phyloP scores from a whole-genome alignment of 1,140 invertebrate species.

The Proctacanthus coquilletti region DNA sequence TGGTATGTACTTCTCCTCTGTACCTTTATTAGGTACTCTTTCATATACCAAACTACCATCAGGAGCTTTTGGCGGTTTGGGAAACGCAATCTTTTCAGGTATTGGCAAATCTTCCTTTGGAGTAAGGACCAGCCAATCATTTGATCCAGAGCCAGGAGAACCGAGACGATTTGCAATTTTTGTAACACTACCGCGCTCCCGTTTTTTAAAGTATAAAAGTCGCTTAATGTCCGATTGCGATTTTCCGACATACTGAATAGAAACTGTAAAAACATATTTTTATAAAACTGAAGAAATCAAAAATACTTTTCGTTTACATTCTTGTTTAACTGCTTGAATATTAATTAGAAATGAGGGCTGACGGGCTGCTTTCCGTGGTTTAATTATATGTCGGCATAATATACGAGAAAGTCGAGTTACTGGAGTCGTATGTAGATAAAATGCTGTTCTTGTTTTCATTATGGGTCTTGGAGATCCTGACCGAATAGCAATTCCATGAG shows the following conservation, averaged over 20 bases:
- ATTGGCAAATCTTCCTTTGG: slow-evolving; percentile 62
- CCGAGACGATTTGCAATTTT: slow-evolving; percentile 63
- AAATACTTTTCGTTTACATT: slow-evolving; percentile 54
- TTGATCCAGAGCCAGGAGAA: slow-evolving; percentile 41
- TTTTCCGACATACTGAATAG: slow-evolving; percentile 43
- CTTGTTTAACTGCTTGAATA: slow-evolving; percentile 66
- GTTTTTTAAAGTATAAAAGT: slow-evolving; percentile 35
- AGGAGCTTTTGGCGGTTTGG: slow-evolving; percentile 71
- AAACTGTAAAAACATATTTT: too few species aligned
- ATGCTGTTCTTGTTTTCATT: slow-evolving; percentile 92
- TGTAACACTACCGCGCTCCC: slow-evolving; percentile 52
- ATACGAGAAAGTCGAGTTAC: slow-evolving; percentile 74
- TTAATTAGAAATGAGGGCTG: slow-evolving; percentile 78
- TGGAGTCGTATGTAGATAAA: slow-evolving; percentile 81
- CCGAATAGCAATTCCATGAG: slow-evolving; percentile 58
- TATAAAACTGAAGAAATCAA: not conserved
- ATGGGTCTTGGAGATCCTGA: slow-evolving; percentile 73
- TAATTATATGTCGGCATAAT: slow-evolving; percentile 67
- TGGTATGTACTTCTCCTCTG: slow-evolving; percentile 45
- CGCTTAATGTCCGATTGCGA: slow-evolving; percentile 41
- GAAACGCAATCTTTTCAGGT: slow-evolving; percentile 66
- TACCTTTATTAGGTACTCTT: slow-evolving; percentile 57
- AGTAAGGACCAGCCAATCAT: slow-evolving; percentile 70
- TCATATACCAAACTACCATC: slow-evolving; percentile 76
- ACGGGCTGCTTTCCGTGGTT: slow-evolving; percentile 69